Base-by-base conservation (phyloP, 2,797 vertebrate species). In the Lithobates pipiens region DNA sequence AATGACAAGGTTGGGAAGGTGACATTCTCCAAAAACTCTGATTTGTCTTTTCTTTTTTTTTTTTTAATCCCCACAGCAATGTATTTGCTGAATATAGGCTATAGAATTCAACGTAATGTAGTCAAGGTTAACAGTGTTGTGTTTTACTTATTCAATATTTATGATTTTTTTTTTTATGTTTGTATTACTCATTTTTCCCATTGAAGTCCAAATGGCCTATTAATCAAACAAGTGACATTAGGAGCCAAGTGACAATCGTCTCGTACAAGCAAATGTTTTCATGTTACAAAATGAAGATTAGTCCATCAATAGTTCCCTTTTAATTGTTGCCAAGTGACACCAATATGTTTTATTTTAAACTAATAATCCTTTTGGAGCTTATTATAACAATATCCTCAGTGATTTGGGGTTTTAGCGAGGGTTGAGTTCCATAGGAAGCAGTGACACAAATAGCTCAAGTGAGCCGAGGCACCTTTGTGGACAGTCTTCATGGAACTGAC, bases 141-240 rank as follows among this genome's bases (percentile, higher is more conserved):
- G 91, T 92, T 79, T 32, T 69, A 91, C 90, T 93, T 94, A 93
- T 95, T 95, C 93, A 94, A 94, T 95, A 94, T 95, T 94, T 95
- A 95, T 94, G 92, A 93, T 92, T 92, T 91, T 61, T 39, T n/a
- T 34, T 91, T 92, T 91, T 92, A 93, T 92, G 93, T 93, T 94
- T 94, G 91, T 93, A 90, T 88, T 90, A 89, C 92, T 89, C 91
- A 91, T 91, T 93, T 91, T 92, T 92, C 7, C 71, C 88, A 89
- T 73, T 73, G 94, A 94, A 96, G 95, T 96, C 93, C 94, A 93
- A 92, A 94, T 93, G 95, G 94, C 90, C 94, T 95, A 96, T 97
- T 97, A 98, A 98, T 99, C 97, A 98, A 96, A 92, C 91, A 92
- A 96, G 94, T 96, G 96, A 97, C 96, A 97, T 94, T 95, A 93